These are phyloP conservation scores for Busseola fusca DNA, from an alignment of 2,888 invertebrate genomes.

Conservation along the genomic window DNA sequence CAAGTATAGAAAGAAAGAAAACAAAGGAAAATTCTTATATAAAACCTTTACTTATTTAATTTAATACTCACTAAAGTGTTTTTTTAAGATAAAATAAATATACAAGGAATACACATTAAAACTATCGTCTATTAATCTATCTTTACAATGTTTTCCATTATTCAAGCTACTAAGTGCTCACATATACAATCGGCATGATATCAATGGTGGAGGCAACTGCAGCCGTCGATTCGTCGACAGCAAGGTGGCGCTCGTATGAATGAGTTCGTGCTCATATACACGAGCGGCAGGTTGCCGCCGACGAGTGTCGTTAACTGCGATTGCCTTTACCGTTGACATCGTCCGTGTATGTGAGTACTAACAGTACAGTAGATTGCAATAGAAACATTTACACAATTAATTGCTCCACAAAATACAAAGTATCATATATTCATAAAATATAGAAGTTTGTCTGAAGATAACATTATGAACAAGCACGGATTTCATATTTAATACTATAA, in stretches of 20 bases:
- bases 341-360: not conserved
- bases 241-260: not conserved
- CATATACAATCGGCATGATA: not conserved
- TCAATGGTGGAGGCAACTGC: not conserved
- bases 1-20: not conserved
- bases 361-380: slow-evolving; percentile 26
- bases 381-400: slow-evolving; percentile 11
- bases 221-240: not conserved
- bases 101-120: slow-evolving; percentile 14
- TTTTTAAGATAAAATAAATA: slow-evolving; percentile 15
- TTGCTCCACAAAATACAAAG: slow-evolving; percentile 45
- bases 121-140: not conserved
- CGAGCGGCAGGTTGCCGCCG: not conserved
- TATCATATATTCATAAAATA: slow-evolving; percentile 57
- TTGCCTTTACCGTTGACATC: not conserved
- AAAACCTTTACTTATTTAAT: slow-evolving; percentile 26
- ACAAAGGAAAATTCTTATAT: slow-evolving; percentile 19
- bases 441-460: slow-evolving; percentile 43
- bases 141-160: slow-evolving; percentile 29
- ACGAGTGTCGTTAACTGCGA: not conserved
- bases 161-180: slow-evolving; percentile 27
- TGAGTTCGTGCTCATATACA: not conserved
- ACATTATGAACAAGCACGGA: not conserved
- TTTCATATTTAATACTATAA: not conserved
- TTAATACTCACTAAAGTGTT: slow-evolving; percentile 6